A percentile compares a stretch with the other conserved stretches of the same genome.
Conservation (phyloP, 2,797 vertebrate species). For the Clamator glandarius region DNA sequence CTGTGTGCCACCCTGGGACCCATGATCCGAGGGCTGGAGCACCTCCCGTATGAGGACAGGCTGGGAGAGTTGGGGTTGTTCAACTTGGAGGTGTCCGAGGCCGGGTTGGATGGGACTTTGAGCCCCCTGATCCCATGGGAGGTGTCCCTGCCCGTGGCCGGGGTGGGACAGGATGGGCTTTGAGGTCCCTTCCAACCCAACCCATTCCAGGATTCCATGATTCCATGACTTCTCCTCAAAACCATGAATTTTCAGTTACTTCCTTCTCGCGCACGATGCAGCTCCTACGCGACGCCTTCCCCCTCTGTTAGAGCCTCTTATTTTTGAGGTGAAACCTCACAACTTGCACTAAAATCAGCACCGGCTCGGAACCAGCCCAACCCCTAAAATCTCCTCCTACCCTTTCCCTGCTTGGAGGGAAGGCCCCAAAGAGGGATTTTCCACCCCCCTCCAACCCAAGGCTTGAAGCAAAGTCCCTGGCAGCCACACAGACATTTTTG, state of each 20-base stretch:
- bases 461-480: not conserved
- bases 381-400: not conserved
- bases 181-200: too few relatives aligned
- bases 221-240: not conserved
- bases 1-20: not conserved
- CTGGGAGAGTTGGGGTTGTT: too few relatives aligned
- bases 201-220: too few relatives aligned
- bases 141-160: too few relatives aligned
- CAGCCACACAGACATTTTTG: accelerated
- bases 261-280: not conserved
- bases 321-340: not conserved
- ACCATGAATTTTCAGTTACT: not conserved
- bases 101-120: too few relatives aligned
- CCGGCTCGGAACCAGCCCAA: not conserved
- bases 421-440: not conserved
- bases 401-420: not conserved
- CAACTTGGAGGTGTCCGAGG: too few relatives aligned
- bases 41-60: too few relatives aligned
- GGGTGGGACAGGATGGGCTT: too few relatives aligned
- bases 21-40: too few relatives aligned
- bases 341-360: not conserved
- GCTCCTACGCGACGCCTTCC: not conserved
- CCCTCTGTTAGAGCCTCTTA: accelerated
- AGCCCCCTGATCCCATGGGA: too few relatives aligned
- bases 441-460: not conserved